phyloP scores from a whole-genome alignment of 1,140 invertebrate species.

The Hyphantria cunea region DNA sequence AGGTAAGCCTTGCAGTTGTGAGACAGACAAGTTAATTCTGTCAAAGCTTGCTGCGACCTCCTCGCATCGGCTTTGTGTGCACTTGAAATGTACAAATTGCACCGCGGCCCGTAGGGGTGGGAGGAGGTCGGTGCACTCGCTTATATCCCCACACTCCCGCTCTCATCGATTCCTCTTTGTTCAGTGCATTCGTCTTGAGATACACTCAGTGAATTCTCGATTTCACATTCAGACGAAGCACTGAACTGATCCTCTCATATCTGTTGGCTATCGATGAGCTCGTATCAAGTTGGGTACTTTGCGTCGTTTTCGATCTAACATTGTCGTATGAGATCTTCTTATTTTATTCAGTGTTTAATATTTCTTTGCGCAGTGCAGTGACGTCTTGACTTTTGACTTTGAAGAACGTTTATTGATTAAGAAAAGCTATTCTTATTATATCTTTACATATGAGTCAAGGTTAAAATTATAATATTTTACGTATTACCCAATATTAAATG shows the following conservation, averaged over 20 bases:
- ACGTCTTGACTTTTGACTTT: too few species aligned
- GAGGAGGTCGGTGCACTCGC: conserved; percentile 69
- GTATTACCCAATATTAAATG: too few species aligned
- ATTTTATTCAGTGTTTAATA: too few species aligned
- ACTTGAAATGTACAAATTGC: conserved; percentile 81
- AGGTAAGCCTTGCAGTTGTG: conserved; percentile 63
- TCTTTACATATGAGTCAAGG: too few species aligned
- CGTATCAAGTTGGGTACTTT: background rate
- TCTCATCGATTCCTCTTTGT: conserved; percentile 78
- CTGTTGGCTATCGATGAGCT: conserved; percentile 15
- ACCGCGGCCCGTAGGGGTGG: conserved; percentile 53
- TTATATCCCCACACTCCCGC: conserved; percentile 48
- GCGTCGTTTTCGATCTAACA: too few species aligned
- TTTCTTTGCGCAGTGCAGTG: too few species aligned
- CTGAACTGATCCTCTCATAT: conserved; percentile 59
- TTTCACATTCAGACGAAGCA: conserved; percentile 64
- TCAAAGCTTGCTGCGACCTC: conserved; percentile 76
- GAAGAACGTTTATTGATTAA: too few species aligned
- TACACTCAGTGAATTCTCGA: conserved; percentile 69
- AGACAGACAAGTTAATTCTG: conserved; percentile 79
- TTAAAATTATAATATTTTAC: too few species aligned
- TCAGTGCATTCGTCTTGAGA: conserved; percentile 74
- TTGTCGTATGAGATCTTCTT: too few species aligned
- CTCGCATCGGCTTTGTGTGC: conserved; percentile 77
- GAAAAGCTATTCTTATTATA: too few species aligned